Evolutionary conservation across 1,140 invertebrate genomes (phyloP), one percentile per base, ranked within the genome.

Genomic region (Spodoptera litura): DNA sequence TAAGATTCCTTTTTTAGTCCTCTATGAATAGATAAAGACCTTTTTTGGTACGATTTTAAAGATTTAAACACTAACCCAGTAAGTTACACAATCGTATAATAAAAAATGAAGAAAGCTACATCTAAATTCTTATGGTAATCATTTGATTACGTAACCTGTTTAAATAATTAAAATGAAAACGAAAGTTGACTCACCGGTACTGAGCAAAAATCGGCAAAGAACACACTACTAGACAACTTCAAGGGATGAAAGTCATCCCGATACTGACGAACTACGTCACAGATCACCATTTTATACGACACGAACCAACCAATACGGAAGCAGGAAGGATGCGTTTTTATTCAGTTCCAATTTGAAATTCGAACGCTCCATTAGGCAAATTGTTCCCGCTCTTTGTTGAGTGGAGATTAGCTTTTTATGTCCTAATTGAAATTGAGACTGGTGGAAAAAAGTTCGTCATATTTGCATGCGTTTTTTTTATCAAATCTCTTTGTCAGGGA

Each of bases 241-340:
- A 79, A 38, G 81, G 82, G 85, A 81, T 86, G 85, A 80, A 62
- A 35, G 38, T 44, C 84, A 89, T 85, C 83, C 87, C 84, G 71
- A 81, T 70, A 91, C 91, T 92, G 86, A 84, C 31, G 5, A 27
- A 66, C 55, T 38, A 75, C 35, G 51, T 61, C 81, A 72, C 38
- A 51, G 78, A 72, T 44, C 53, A 61, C 62, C 80, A 76, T 79
- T 89, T 86, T 92, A 90, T 89, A 90, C 55, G 55, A 87, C 86
- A 85, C 86, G 53, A 75, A 70, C 31, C 77, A 75, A 79, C 83
- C 82, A 84, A 89, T 83, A 78, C 87, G 91, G 89, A 92, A 91
- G 82, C 58, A 90, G 91, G 89, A 90, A 92, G 84, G 89, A 90
- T 88, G 83, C 81, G 83, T 87, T 90, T 89, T 91, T 88, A 71